Percentiles rank a stretch among this genome's conserved stretches.
Conservation (phyloP, 2,113 vertebrate species). For the Trachemys scripta region DNA sequence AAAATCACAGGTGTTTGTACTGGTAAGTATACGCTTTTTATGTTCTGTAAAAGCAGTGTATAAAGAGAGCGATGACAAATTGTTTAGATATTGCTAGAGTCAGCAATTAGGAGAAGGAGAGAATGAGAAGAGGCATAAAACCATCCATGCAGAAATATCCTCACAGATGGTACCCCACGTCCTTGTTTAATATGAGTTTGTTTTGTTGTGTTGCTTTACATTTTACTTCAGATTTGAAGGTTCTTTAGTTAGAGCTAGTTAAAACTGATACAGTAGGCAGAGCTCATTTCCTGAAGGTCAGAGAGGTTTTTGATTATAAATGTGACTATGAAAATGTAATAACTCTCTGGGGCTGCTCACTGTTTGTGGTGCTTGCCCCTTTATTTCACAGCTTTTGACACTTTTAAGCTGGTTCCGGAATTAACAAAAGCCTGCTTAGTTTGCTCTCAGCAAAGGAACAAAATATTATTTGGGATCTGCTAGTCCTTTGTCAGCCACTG, state of each 20-base stretch:
- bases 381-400: neutral
- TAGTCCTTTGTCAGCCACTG: conserved; percentile 17
- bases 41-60: conserved; percentile 15
- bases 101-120: conserved; percentile 24
- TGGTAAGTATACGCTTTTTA: conserved; percentile 62
- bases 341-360: neutral
- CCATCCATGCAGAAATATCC: conserved; percentile 31
- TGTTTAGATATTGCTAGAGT: conserved; percentile 20
- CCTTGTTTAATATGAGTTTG: conserved; percentile 25
- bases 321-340: neutral
- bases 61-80: neutral
- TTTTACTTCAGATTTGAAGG: conserved; percentile 4
- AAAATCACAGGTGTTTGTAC: conserved; percentile 54
- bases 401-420: neutral
- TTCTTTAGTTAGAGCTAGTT: neutral
- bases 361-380: conserved; percentile 9
- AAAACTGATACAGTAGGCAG: neutral
- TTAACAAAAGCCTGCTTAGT: neutral
- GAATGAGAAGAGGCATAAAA: conserved; percentile 7
- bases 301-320: conserved; percentile 66
- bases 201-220: conserved; percentile 24
- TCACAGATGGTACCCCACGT: conserved; percentile 48
- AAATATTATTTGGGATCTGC: conserved; percentile 22
- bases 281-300: conserved; percentile 68
- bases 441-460: conserved; percentile 21